Evolutionary conservation across 35 echinoderm and acorn worm genomes (phyloP).

Genomic region (Ptychodera flava): DNA sequence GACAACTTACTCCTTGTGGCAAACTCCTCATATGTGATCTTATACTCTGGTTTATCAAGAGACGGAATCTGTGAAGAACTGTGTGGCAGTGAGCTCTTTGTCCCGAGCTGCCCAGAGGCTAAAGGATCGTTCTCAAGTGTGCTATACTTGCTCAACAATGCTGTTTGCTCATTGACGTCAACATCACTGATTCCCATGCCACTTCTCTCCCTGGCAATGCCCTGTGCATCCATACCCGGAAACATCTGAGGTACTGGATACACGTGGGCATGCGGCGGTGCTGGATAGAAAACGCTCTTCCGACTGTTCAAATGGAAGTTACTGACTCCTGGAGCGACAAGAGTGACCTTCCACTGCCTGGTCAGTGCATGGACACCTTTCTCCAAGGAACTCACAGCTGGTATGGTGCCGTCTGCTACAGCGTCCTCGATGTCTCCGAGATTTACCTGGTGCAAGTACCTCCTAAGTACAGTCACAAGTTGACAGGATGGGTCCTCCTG

Average conservation of each 20-base stretch:
- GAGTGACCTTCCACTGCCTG: slow-evolving; percentile 91
- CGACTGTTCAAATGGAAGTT: background rate
- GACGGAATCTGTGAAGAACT: background rate
- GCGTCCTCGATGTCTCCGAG: slow-evolving; percentile 58
- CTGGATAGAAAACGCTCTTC: background rate
- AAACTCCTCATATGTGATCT: background rate
- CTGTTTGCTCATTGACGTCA: background rate
- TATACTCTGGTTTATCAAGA: background rate
- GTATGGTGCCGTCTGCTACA: slow-evolving; percentile 41
- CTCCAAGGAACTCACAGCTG: slow-evolving; percentile 61
- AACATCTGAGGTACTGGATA: background rate
- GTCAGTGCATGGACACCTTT: slow-evolving; percentile 67
- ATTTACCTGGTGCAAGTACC: slow-evolving; percentile 50
- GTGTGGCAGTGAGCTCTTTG: background rate
- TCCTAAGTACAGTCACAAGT: slow-evolving; percentile 61
- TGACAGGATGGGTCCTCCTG: slow-evolving; percentile 85
- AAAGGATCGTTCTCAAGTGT: background rate
- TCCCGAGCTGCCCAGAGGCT: background rate
- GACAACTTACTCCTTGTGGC: background rate
- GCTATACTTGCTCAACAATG: background rate
- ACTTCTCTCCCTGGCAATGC: background rate
- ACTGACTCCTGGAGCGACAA: background rate
- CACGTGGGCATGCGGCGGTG: background rate
- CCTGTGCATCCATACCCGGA: background rate
- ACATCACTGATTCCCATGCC: background rate